phyloP scores from a whole-genome alignment of 2,888 invertebrate genomes.

The Plebejus anna region DNA sequence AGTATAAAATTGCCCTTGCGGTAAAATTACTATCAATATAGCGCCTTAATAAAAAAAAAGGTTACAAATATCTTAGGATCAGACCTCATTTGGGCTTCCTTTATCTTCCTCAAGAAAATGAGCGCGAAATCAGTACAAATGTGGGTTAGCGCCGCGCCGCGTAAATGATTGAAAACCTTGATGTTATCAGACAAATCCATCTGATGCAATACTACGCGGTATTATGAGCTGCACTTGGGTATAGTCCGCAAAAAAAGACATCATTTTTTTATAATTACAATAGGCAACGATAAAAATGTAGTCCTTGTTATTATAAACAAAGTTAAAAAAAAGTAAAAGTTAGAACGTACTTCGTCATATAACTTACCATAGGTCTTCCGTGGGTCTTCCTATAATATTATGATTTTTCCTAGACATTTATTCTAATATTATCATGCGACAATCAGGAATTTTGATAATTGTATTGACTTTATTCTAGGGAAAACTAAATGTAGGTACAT shows the following conservation, averaged over 20 bases:
- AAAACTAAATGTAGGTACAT: no score
- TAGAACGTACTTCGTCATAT: no score
- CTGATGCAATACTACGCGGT: constrained; percentile 24
- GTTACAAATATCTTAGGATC: no score
- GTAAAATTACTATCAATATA: no score
- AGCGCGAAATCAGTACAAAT: background rate
- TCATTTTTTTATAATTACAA: background rate
- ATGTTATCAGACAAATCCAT: background rate
- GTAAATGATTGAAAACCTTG: background rate
- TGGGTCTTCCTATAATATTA: no score
- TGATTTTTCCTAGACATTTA: no score
- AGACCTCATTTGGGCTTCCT: background rate
- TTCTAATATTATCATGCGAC: no score
- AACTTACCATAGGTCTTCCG: no score
- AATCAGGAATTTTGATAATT: no score
- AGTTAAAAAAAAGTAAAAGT: background rate
- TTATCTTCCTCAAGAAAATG: background rate
- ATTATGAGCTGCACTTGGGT: constrained; percentile 12
- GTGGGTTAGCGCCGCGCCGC: background rate
- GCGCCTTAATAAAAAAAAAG: no score
- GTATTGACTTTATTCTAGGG: no score
- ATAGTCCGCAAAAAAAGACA: background rate
- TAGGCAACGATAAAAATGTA: background rate
- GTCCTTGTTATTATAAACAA: background rate
- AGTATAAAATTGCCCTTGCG: no score